Evolutionary conservation across 1,140 invertebrate species (phyloP).

Genomic region (Aleiodes sp.): DNA sequence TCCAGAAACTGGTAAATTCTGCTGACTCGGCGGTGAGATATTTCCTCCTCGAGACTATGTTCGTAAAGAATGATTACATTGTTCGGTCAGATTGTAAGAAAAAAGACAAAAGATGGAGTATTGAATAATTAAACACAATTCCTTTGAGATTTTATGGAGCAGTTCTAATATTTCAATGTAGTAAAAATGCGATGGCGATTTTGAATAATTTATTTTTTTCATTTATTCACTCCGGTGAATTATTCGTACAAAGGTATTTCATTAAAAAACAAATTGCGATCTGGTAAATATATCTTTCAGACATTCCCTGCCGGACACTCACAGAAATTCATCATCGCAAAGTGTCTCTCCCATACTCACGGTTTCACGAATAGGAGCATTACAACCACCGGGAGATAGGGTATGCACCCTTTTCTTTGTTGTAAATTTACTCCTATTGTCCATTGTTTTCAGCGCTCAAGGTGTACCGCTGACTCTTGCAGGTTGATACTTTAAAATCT

Average conservation of each 20-base stretch:
- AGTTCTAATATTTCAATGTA: too few species aligned
- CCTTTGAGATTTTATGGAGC: not conserved
- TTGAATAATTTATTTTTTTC: too few species aligned
- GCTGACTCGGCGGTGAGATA: not conserved
- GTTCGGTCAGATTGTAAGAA: not conserved
- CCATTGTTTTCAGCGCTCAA: constrained; percentile 21
- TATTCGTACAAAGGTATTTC: not conserved
- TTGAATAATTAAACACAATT: not conserved
- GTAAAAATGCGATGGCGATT: too few species aligned
- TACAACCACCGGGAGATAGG: not conserved
- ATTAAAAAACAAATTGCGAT: constrained; percentile 6
- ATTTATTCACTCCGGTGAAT: too few species aligned
- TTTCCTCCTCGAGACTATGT: not conserved
- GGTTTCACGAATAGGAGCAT: constrained; percentile 9
- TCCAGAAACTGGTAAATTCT: not conserved
- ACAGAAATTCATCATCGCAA: constrained; percentile 2
- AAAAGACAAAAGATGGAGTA: not conserved
- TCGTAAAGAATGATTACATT: not conserved
- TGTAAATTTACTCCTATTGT: constrained; percentile 32
- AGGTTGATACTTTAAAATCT: constrained; percentile 21
- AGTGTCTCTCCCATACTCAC: constrained; percentile 12
- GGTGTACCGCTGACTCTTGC: constrained; percentile 11
- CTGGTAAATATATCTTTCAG: not conserved
- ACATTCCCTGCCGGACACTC: not conserved
- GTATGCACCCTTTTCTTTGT: constrained; percentile 8